Evolutionary conservation across 2,888 invertebrate species (phyloP), one percentile per base, ranked within the genome.

Genomic region (Conistra vaccinii): DNA sequence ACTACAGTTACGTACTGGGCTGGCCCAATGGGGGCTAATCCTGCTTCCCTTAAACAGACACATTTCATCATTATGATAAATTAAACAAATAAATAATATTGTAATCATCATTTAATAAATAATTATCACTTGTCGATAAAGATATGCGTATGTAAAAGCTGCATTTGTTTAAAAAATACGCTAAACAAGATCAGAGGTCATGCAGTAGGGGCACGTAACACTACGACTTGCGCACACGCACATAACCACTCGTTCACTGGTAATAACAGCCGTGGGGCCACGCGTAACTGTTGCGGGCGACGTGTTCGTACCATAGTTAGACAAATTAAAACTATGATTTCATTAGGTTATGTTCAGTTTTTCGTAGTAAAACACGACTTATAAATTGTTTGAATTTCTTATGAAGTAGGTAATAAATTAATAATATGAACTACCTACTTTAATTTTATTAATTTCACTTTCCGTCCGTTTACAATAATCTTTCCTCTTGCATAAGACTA

Each of bases 101-200:
- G 74, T 85, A 88, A 84, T 89, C 83, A 89, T 89, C 76, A 79
- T 90, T 90, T 90, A 90, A 88, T 91, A 91, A 90, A 91, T 91
- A 90, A 89, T 89, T 92, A 89, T 92, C 90, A 92, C 90, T 92
- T 90, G 87, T 91, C 80, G 84, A 89, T 87, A 89, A 88, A 90
- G 89, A 90, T 91, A 92, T 91, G 91, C 91, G 89, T 86, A 89
- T 88, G 85, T 88, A 88, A 86, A 90, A 90, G 90, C 89, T 86
- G 86, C 88, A 82, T 87, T 84, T 85, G 84, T 86, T 87, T 80
- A 80, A 83, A 82, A 88, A 83, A 85, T 87, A 88, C 85, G 84
- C 81, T 85, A 80, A 84, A 84, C 72, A 83, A 81, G 75, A 72
- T 78, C 80, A 83, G 65, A 83, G 58, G 65, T 77, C 71, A 69